Base-by-base conservation (phyloP, 2,888 invertebrate species). In the Elmis aenea region DNA sequence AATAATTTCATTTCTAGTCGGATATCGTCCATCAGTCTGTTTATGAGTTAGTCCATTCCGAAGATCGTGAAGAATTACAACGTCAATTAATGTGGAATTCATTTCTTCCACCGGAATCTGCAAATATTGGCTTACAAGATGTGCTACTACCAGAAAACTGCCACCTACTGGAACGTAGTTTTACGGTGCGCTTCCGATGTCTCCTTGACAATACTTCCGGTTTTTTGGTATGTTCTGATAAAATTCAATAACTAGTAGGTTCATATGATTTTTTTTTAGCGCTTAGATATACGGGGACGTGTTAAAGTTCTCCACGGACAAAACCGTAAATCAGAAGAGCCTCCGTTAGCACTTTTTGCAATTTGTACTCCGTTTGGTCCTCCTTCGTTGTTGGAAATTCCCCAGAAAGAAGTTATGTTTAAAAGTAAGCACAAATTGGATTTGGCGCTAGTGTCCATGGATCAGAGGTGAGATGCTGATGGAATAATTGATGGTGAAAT, bases 1-100 rank as follows among this genome's bases (percentile, higher is more conserved):
- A n/a, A n/a, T n/a, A n/a, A n/a, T n/a, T n/a, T 11, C 2, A 9
- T 27, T 79, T 82, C 16, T 77, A 99, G 96, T 99, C 97, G 55
- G 99, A 99, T 70, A 96, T 99, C 58, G 94, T 99, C 40, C 99
- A 99, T 69, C 99, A 99, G 67, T 94, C 95, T 49, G 95, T 97
- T 33, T 96, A 95, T 76, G 99, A 99, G 70, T 74, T 99, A 66
- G 96, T 99, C 45, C 97, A 97, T 71, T 96, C 95, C 2, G 99
- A 99, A 72, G 99, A 99, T 67, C 77, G 99, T 2, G 97, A 99
- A 67, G 97, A 97, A 68, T 77, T 97, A 38, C 95, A 95, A 64
- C 72, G 93, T 33, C 96, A 96, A 68, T 71, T 97, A 55, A 81
- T 91, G 67, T 93, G 93, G 93, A 93, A 92, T 73, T 90, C 91